Evolutionary conservation across 1,140 invertebrate genomes (phyloP).

Genomic region (Oryctes rhinoceros): DNA sequence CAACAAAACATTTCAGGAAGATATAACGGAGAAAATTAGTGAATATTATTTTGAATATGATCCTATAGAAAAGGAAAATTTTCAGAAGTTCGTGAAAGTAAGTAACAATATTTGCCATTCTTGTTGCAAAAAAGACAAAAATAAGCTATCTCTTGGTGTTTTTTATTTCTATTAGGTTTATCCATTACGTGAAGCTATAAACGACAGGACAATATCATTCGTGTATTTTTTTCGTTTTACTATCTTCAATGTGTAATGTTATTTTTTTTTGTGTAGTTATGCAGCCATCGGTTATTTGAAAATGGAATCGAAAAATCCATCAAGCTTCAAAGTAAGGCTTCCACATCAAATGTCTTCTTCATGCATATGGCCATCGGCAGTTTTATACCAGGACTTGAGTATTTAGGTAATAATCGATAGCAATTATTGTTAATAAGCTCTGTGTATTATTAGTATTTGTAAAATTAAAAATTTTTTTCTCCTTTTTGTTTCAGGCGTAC

Average conservation of each 20-base stretch:
- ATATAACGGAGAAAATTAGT: slow-evolving; percentile 29
- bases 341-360: slow-evolving; percentile 24
- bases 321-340: neutral
- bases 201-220: no score
- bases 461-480: neutral
- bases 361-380: slow-evolving; percentile 15
- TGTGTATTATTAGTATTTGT: neutral
- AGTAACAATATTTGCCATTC: neutral
- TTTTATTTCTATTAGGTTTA: no score
- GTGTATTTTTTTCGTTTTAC: no score
- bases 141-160: no score
- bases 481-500: neutral
- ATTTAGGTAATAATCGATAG: neutral
- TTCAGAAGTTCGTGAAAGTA: slow-evolving; percentile 31
- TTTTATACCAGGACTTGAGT: neutral
- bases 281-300: slow-evolving; percentile 25
- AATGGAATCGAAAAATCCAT: slow-evolving; percentile 11
- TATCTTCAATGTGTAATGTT: no score
- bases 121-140: no score
- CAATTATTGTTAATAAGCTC: neutral
- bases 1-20: neutral
- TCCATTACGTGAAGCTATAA: no score
- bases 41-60: slow-evolving; percentile 37
- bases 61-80: neutral
- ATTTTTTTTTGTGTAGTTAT: slow-evolving; percentile 20